These are phyloP conservation scores for Sorex maritimensis DNA, from an alignment of 2,797 vertebrate species.

Conservation along the genomic window DNA sequence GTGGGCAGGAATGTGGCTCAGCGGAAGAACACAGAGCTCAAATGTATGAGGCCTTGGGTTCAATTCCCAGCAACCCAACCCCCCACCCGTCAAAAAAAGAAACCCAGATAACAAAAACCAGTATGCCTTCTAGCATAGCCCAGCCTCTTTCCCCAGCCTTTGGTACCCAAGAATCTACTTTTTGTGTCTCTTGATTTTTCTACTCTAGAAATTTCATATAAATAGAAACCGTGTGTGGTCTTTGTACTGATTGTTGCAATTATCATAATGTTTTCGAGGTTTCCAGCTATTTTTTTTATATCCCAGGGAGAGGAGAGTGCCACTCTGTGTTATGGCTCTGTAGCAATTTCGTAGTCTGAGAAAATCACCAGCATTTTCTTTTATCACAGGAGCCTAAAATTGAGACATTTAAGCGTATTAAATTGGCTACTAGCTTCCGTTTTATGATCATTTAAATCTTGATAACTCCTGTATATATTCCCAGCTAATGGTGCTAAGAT, in stretches of 20 bases:
- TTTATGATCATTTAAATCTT: not conserved
- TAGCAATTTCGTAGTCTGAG: not conserved
- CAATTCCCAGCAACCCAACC: too few species aligned
- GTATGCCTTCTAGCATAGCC: too few species aligned
- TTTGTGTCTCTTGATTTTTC: not conserved
- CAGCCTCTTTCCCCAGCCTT: not conserved
- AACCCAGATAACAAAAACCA: too few species aligned
- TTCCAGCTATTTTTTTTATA: not conserved
- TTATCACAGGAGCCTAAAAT: conserved; percentile 40
- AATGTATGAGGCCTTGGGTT: too few species aligned
- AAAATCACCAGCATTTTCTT: conserved; percentile 32
- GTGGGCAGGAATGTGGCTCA: too few species aligned
- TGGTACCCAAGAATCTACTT: not conserved
- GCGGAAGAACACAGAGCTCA: too few species aligned
- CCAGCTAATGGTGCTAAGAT: not conserved
- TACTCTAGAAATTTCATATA: not conserved
- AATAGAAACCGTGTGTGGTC: not conserved
- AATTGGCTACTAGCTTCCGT: not conserved
- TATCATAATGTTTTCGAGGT: conserved; percentile 1
- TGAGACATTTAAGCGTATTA: not conserved
- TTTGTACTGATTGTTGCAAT: not conserved
- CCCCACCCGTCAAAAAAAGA: too few species aligned
- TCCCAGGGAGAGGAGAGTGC: not conserved
- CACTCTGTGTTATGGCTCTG: conserved; percentile 5
- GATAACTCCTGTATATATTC: not conserved